Conservation (phyloP, 2,797 vertebrate genomes). For the Hydrophis major region DNA sequence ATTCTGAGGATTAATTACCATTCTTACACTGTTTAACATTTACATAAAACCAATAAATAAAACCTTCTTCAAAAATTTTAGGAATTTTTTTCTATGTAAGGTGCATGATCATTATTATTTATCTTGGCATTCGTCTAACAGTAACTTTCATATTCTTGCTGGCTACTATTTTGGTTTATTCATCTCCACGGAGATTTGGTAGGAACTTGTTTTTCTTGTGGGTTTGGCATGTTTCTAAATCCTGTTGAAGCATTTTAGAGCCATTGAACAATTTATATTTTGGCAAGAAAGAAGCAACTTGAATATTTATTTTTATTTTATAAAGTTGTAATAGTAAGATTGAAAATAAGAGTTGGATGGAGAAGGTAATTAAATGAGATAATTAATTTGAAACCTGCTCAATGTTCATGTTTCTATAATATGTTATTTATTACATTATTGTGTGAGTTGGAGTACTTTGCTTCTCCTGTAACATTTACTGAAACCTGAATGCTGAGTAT, state of each 20-base stretch:
- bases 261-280: neutral
- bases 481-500: neutral
- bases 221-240: conserved; percentile 16
- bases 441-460: neutral
- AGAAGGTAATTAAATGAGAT: neutral
- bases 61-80: neutral
- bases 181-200: conserved; percentile 14
- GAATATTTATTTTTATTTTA: neutral
- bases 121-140: conserved; percentile 16
- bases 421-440: neutral
- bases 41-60: neutral
- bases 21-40: neutral
- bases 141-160: conserved; percentile 26
- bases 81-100: conserved; percentile 23
- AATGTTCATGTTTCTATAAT: neutral
- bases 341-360: neutral
- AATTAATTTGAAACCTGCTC: neutral
- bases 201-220: conserved; percentile 22
- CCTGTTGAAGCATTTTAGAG: conserved; percentile 22
- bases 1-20: neutral
- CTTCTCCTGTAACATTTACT: neutral
- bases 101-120: neutral
- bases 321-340: neutral
- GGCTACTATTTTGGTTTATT: conserved; percentile 6
- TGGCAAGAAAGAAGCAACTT: neutral